Conservation (phyloP, 1,140 invertebrate genomes). For the Nixonia krombeini region DNA sequence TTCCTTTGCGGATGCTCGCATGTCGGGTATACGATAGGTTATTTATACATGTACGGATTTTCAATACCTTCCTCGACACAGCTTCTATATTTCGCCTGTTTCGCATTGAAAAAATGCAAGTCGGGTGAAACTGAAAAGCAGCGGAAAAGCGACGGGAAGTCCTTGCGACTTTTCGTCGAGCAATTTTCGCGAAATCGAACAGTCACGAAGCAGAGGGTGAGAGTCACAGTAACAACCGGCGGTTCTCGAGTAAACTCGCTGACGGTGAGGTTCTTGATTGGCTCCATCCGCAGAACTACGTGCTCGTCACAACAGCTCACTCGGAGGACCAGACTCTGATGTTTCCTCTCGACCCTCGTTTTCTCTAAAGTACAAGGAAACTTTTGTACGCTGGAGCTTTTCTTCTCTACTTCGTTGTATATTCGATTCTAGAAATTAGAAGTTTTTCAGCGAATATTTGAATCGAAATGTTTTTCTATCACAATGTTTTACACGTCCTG, state of each 20-base stretch:
- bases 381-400: slow-evolving; percentile 29
- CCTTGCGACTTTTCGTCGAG: slow-evolving; percentile 35
- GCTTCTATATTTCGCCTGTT: slow-evolving; percentile 12
- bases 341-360: slow-evolving; percentile 32
- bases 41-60: too few species aligned
- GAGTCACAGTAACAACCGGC: slow-evolving; percentile 61
- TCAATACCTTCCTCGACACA: too few species aligned
- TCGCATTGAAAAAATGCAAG: slow-evolving; percentile 35
- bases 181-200: slow-evolving; percentile 53
- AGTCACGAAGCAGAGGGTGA: slow-evolving; percentile 42
- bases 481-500: too few species aligned
- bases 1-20: too few species aligned
- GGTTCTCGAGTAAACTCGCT: slow-evolving; percentile 63
- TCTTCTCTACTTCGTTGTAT: slow-evolving; percentile 7
- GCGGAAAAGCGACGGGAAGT: slow-evolving; percentile 13
- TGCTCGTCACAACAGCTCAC: slow-evolving; percentile 70
- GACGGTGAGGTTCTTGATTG: slow-evolving; percentile 69
- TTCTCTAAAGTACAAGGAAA: slow-evolving; percentile 37
- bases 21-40: too few species aligned
- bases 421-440: background rate
- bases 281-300: slow-evolving; percentile 70
- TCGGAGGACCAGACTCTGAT: slow-evolving; percentile 37
- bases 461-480: too few species aligned
- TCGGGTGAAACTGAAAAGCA: slow-evolving; percentile 27
- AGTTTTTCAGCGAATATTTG: too few species aligned